Conservation (phyloP, 1,140 invertebrate genomes). For the Heliconius hewitsoni region DNA sequence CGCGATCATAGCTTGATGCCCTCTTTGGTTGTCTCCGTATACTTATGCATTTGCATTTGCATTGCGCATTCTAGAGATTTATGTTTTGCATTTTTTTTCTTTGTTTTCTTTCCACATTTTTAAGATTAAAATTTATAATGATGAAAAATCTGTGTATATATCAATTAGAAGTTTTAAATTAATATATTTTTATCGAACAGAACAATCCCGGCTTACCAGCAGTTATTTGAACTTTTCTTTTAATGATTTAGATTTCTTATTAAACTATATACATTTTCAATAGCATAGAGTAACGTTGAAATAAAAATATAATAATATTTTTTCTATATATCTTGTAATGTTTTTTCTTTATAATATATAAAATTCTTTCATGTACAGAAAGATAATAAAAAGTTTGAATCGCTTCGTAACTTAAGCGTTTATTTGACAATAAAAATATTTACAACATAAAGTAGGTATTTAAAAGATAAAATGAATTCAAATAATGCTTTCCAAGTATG, state of each 20-base stretch:
- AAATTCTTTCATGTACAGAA: background rate
- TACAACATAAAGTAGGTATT: background rate
- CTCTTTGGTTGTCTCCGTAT: constrained; percentile 14
- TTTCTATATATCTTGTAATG: no score
- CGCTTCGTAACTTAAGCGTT: background rate
- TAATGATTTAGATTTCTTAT: no score
- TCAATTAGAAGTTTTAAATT: no score
- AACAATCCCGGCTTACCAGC: no score
- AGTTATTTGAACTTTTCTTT: no score
- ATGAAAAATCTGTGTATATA: background rate
- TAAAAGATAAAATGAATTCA: constrained; percentile 9
- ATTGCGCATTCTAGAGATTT: background rate
- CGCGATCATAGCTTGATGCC: constrained; percentile 12
- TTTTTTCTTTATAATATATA: no score
- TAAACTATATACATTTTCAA: no score
- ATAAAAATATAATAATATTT: no score
- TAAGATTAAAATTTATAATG: background rate
- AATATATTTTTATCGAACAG: no score
- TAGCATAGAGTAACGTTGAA: no score
- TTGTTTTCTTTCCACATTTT: background rate
- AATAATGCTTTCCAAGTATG: constrained; percentile 11
- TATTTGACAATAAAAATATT: background rate
- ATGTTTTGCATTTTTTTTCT: background rate
- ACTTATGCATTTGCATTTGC: background rate
- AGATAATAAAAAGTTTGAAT: no score